Percentiles rank a stretch among this genome's conserved stretches.
Evolutionary conservation across 2,113 vertebrate genomes (phyloP).

Genomic region (Bubalus kerabau): DNA sequence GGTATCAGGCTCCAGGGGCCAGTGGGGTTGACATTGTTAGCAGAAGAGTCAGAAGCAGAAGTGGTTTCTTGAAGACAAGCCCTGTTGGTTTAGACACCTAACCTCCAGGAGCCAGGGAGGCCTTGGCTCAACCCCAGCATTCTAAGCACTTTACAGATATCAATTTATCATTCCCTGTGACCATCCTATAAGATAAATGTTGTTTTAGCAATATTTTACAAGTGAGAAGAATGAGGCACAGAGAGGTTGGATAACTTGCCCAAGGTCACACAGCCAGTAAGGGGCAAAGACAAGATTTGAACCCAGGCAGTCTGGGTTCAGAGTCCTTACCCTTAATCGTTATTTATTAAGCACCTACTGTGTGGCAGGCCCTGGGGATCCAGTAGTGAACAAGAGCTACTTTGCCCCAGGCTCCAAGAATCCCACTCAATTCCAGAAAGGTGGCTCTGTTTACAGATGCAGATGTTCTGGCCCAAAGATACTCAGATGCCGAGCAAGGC

Average conservation of each 20-base stretch:
- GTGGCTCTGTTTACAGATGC: not conserved
- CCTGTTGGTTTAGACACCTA: not conserved
- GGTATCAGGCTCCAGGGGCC: not conserved
- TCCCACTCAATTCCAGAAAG: not conserved
- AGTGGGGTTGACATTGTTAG: not conserved
- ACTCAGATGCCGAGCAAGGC: not conserved
- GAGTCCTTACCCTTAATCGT: not conserved
- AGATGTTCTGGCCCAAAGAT: not conserved
- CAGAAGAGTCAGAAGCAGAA: not conserved
- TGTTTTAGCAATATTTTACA: not conserved
- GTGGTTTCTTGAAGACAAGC: not conserved
- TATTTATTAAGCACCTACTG: not conserved
- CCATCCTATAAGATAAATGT: not conserved
- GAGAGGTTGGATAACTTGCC: not conserved
- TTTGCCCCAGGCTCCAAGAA: not conserved
- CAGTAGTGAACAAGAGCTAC: not conserved
- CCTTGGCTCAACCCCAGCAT: not conserved
- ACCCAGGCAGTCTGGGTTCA: not conserved
- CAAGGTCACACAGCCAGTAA: not conserved
- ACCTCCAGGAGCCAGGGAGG: not conserved
- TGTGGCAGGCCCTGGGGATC: not conserved
- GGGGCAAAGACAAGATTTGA: not conserved
- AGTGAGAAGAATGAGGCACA: not conserved
- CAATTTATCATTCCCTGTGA: not conserved
- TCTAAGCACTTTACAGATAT: not conserved